Evolutionary conservation across 2,888 invertebrate species (phyloP).

Genomic region (Apodemia duryi): DNA sequence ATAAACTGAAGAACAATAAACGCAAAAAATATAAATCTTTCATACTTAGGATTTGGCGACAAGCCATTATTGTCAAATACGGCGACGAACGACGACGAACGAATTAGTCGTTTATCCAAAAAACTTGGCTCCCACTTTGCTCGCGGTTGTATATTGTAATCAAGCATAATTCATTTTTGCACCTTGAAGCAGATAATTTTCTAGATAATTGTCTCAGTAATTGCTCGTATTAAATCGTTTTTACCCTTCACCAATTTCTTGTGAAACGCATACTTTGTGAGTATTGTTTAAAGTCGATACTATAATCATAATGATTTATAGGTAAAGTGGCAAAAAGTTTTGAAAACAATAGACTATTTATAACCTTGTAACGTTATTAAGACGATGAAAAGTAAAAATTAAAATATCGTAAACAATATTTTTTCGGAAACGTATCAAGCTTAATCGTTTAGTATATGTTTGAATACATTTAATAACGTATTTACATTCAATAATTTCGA

Average conservation of each 20-base stretch:
- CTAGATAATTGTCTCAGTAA: constrained; percentile 6
- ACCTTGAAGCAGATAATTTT: constrained; percentile 6
- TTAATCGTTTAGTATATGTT: no score
- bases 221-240: constrained; percentile 10
- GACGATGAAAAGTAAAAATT: no score
- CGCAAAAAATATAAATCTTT: no score
- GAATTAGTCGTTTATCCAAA: neutral
- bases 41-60: no score
- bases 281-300: constrained; percentile 5
- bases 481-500: no score
- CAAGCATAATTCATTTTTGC: constrained; percentile 10
- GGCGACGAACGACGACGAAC: no score
- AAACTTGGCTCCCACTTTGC: neutral
- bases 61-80: no score
- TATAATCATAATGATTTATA: constrained; percentile 8
- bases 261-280: constrained; percentile 7
- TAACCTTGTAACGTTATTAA: no score
- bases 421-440: no score
- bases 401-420: no score
- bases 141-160: neutral
- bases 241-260: constrained; percentile 12
- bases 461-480: no score
- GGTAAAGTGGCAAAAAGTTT: neutral
- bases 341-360: neutral
- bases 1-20: no score